A percentile compares a stretch with the other conserved stretches of the same genome.
Evolutionary conservation across 2,113 vertebrate genomes (phyloP).

Genomic region (Pteropus alecto): DNA sequence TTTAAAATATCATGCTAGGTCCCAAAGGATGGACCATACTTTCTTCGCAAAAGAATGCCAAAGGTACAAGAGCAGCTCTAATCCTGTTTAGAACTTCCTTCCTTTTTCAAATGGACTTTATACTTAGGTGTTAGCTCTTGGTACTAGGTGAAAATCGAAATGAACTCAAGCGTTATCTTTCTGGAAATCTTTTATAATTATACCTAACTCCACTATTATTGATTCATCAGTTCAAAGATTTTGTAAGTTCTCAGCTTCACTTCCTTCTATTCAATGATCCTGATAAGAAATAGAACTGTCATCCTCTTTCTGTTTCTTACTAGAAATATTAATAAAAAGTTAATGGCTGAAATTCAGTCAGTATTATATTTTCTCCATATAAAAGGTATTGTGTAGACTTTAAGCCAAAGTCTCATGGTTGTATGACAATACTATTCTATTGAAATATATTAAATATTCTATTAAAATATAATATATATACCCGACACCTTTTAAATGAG

Average conservation of each 20-base stretch:
- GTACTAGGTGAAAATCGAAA: neutral
- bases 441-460: too few species aligned
- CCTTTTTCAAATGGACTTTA: neutral
- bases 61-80: neutral
- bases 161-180: neutral
- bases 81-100: neutral
- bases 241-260: neutral
- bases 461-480: too few species aligned
- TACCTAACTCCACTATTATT: neutral
- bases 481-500: neutral
- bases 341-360: neutral
- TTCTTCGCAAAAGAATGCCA: neutral
- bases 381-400: neutral
- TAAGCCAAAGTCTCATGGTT: neutral
- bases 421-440: neutral
- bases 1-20: neutral
- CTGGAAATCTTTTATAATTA: conserved; percentile 38
- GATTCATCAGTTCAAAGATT: neutral
- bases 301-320: neutral
- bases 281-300: neutral
- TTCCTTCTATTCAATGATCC: neutral
- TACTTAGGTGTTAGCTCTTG: neutral
- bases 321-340: neutral
- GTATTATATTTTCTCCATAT: neutral
- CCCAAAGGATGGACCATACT: neutral